These are phyloP conservation scores for Taxidea taxus DNA, from an alignment of 2,113 vertebrate genomes.

Conservation along the genomic window DNA sequence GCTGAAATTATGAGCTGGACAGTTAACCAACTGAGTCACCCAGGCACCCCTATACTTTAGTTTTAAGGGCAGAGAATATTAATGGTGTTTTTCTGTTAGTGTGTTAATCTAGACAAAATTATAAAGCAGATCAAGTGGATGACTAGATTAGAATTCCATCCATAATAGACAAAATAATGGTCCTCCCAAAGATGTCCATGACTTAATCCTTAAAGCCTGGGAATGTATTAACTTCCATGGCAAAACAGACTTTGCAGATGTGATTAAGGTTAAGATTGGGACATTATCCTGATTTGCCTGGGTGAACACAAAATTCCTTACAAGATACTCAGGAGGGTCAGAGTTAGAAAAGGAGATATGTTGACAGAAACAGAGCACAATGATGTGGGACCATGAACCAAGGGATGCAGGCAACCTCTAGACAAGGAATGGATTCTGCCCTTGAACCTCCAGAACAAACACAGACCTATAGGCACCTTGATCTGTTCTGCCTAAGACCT, in stretches of 20 bases:
- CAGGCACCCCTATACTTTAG: background rate
- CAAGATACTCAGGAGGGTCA: background rate
- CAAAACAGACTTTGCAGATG: background rate
- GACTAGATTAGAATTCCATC: background rate
- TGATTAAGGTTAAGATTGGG: background rate
- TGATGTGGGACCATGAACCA: background rate
- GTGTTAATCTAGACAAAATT: background rate
- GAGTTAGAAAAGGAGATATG: background rate
- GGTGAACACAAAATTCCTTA: background rate
- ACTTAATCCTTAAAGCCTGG: background rate
- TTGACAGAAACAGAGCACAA: background rate
- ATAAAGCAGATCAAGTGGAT: background rate
- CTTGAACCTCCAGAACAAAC: background rate
- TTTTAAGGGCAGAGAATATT: constrained; percentile 19
- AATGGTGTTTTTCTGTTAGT: background rate
- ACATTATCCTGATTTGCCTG: background rate
- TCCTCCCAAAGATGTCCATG: background rate
- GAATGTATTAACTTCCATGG: background rate
- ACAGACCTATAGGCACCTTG: background rate
- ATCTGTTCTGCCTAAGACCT: background rate
- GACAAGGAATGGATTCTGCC: background rate
- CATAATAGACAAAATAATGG: background rate
- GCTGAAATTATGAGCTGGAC: background rate
- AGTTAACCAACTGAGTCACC: background rate
- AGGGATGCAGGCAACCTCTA: background rate